Conservation (phyloP, 2,888 invertebrate genomes). For the Sphecodes monilicornis region DNA sequence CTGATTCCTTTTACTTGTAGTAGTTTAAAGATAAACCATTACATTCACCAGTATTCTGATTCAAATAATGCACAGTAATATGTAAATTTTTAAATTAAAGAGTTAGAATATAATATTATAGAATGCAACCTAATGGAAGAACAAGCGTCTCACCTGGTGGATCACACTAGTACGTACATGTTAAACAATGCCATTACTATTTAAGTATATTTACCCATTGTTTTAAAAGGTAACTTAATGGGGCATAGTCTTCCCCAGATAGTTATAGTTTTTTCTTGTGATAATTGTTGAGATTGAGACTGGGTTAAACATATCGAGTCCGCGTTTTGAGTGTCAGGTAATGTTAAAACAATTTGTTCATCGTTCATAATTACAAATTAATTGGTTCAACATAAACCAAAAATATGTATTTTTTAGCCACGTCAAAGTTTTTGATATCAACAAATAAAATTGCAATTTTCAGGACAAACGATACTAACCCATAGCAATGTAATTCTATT, state of each 20-base stretch:
- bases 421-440: not conserved
- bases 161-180: not conserved
- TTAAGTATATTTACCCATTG: constrained; percentile 61
- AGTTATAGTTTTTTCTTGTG: constrained; percentile 34
- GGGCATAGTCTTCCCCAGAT: constrained; percentile 78
- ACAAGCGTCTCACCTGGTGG: not conserved
- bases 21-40: not conserved
- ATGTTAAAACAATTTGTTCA: constrained; percentile 62
- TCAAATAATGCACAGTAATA: not conserved
- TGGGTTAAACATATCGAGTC: constrained; percentile 73
- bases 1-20: not conserved
- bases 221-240: constrained; percentile 45
- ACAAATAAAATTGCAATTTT: not conserved
- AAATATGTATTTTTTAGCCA: not conserved
- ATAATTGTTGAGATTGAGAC: constrained; percentile 74
- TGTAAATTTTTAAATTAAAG: not conserved
- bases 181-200: not conserved
- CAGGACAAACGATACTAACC: constrained; percentile 9
- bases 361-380: constrained; percentile 55
- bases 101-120: not conserved
- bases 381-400: constrained; percentile 48
- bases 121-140: not conserved
- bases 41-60: not conserved
- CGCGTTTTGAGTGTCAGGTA: constrained; percentile 78
- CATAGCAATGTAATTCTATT: constrained; percentile 36